These are phyloP conservation scores for Chaetura pelagica DNA, from an alignment of 2,113 vertebrate species.

Conservation along the genomic window DNA sequence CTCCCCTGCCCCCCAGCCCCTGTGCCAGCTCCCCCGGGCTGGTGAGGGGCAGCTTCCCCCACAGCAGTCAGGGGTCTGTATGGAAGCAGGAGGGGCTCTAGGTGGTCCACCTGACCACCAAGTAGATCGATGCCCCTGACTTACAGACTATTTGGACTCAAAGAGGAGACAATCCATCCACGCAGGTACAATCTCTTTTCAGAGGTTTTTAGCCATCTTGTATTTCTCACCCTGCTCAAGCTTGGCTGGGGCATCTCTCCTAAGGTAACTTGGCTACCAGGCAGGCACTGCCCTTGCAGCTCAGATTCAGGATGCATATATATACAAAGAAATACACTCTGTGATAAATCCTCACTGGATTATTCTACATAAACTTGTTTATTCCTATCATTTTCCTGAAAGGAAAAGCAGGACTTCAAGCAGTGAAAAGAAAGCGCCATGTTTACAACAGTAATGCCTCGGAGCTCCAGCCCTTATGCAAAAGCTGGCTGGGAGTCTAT, in stretches of 20 bases:
- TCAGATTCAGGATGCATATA: accelerated
- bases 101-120: too few relatives aligned
- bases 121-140: accelerated
- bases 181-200: background rate
- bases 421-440: background rate
- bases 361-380: background rate
- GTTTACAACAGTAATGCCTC: accelerated
- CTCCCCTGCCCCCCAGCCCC: too few relatives aligned
- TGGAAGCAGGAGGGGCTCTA: background rate
- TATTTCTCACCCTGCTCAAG: background rate
- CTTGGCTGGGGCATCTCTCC: background rate
- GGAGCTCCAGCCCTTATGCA: background rate
- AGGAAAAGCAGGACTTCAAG: background rate
- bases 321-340: background rate
- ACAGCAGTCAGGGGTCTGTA: background rate
- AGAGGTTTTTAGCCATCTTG: background rate
- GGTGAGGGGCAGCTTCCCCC: background rate
- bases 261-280: background rate
- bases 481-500: background rate
- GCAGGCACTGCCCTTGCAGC: background rate
- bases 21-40: too few relatives aligned
- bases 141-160: background rate
- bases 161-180: background rate
- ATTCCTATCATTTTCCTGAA: background rate
- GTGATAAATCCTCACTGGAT: background rate